Conservation (phyloP, 2,113 vertebrate species). For the Ahaetulla prasina region DNA sequence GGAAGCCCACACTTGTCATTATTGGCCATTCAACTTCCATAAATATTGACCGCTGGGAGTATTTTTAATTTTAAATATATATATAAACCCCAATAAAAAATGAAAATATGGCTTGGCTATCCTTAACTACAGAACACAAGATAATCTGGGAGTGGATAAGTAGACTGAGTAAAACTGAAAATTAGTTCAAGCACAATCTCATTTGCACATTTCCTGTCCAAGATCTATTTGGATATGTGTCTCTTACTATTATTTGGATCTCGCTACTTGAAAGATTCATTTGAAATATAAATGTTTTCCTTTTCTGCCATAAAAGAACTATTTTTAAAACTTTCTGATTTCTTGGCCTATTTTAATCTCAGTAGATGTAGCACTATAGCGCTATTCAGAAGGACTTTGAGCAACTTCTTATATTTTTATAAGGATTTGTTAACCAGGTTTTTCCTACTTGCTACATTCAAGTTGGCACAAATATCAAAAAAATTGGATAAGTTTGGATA, state of each 20-base stretch:
- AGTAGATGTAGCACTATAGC: not conserved
- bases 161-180: not conserved
- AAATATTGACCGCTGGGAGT: not conserved
- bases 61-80: too few relatives aligned
- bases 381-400: not conserved
- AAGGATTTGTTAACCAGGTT: not conserved
- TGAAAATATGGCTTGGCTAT: not conserved
- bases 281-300: not conserved
- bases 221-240: not conserved
- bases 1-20: not conserved
- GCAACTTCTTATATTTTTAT: not conserved
- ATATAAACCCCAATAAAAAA: too few relatives aligned
- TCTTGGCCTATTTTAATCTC: not conserved
- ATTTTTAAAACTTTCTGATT: not conserved
- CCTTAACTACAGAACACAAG: not conserved
- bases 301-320: not conserved
- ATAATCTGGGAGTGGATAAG: not conserved
- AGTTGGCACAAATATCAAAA: not conserved
- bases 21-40: not conserved
- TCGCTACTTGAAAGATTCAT: not conserved
- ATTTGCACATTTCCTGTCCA: not conserved
- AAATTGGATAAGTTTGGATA: not conserved
- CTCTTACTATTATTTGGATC: not conserved
- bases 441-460: not conserved
- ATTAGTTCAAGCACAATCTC: not conserved